Percentiles rank a stretch among this genome's conserved stretches.
phyloP scores from a whole-genome alignment of 2,797 vertebrate genomes.

The Clarias laeviceps region DNA sequence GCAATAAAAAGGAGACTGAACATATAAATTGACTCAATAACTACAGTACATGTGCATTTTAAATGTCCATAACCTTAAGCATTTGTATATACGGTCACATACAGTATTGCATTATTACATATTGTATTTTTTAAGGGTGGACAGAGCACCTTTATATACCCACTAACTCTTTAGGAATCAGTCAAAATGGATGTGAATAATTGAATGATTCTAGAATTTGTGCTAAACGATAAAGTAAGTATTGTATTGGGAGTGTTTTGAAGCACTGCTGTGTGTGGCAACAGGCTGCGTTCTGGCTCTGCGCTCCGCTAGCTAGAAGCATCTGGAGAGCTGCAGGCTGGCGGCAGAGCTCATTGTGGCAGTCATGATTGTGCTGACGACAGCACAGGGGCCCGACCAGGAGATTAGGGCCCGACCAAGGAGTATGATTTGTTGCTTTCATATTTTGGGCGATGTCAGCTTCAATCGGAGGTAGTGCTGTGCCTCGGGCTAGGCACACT shows the following conservation, averaged over 20 bases:
- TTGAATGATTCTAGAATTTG: conserved; percentile 2
- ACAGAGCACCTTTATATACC: not conserved
- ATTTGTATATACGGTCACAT: no score
- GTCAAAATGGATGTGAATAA: not conserved
- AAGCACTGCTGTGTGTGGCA: conserved; percentile 46
- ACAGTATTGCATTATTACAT: not conserved
- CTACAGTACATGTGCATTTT: not conserved
- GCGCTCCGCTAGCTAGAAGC: conserved; percentile 45
- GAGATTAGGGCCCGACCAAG: conserved; percentile 79
- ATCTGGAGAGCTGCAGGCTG: conserved; percentile 53
- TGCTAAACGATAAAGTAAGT: conserved; percentile 13
- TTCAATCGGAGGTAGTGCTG: conserved; percentile 75
- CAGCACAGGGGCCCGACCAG: conserved; percentile 65
- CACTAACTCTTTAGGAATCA: not conserved
- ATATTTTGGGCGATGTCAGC: conserved; percentile 81
- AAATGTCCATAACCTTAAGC: not conserved
- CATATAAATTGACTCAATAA: not conserved
- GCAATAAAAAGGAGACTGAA: not conserved
- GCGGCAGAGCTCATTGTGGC: conserved; percentile 72
- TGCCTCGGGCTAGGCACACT: conserved; percentile 67
- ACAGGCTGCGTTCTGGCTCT: conserved; percentile 40
- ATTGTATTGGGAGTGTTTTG: conserved; percentile 26
- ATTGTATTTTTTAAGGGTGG: not conserved
- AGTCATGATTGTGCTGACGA: conserved; percentile 77
- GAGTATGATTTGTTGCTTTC: conserved; percentile 82